Base-by-base conservation (phyloP, 2,888 invertebrate species). In the Silvanus unidentatus region DNA sequence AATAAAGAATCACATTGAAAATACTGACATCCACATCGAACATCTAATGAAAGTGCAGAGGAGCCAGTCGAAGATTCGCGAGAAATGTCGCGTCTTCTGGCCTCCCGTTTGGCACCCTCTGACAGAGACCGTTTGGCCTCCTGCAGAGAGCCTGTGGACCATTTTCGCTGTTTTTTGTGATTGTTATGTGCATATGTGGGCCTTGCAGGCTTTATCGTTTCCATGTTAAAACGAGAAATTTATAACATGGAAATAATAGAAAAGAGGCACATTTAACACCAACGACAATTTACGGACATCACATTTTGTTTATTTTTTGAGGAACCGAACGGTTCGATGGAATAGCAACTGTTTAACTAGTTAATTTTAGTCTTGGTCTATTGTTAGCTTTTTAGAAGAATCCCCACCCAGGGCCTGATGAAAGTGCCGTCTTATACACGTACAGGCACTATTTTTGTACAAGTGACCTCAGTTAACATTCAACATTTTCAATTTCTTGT, bases 1-100 rank as follows among this genome's bases (percentile, higher is more conserved):
- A 89, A 74, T 59, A 88, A 72, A 48, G 85, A 84, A 70, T 88
- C 86, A 69, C 84, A 81, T 75, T 87, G 84, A 73, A 82, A 90
- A 73, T 82, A 90, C 74, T 90, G 89, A 74, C 90, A 89, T 56
- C 78, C 89, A 72, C 90, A 89, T 58, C 90, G 82, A 50, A 90
- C 88, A 69, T 89, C 89, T 64, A 86, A 77, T 48, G 88, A 81
- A 52, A 58, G 57, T 58, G 77, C 80, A 58, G 83, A 76, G 52
- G 77, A 75, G 44, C 75, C 79, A 60, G 84, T 79, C 54, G 83
- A 81, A 66, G 84, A 81, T 65, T 84, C 81, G 62, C 86, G 78
- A 49, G 86, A 84, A 44, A 83, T 82, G 65, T 81, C 77, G 62
- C 82, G 76, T 51, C 77, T 76, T 64, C 77, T 80, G 12, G 55